Conservation (phyloP, 64 coral and sea anemone species). For the Trachythela sp. region DNA sequence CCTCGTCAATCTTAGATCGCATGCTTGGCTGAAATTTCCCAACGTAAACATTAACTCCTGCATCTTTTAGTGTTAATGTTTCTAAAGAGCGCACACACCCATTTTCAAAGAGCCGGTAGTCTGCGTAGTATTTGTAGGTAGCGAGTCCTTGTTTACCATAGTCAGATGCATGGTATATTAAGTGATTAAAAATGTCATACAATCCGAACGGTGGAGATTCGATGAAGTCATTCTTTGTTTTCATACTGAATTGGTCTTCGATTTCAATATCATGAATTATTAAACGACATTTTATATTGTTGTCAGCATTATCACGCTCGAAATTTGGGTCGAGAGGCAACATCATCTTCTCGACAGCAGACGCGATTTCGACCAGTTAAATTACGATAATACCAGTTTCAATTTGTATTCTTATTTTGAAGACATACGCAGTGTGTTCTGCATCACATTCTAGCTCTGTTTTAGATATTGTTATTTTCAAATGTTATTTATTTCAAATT, state of each 20-base stretch:
- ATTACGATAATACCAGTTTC: no score
- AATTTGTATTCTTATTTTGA: no score
- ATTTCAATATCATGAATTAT: slow-evolving; percentile 19
- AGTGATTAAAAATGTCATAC: no score
- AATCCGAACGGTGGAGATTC: neutral
- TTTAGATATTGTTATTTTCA: no score
- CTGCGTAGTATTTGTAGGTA: neutral
- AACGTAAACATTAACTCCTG: neutral
- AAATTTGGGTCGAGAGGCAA: no score
- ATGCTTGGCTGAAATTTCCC: neutral
- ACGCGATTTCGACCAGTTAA: no score
- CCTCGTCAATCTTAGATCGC: slow-evolving; percentile 14
- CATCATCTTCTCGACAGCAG: no score
- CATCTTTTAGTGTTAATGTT: neutral
- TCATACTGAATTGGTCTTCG: slow-evolving; percentile 3
- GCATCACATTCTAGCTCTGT: no score
- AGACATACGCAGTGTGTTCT: no score
- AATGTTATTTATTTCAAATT: no score
- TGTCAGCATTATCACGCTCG: no score
- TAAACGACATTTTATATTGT: no score
- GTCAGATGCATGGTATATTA: neutral
- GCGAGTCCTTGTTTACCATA: neutral
- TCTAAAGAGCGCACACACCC: neutral
- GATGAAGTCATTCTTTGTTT: slow-evolving; percentile 20
- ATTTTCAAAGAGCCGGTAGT: neutral